Conservation (phyloP, 2,888 invertebrate species). For the Junonia oenone region DNA sequence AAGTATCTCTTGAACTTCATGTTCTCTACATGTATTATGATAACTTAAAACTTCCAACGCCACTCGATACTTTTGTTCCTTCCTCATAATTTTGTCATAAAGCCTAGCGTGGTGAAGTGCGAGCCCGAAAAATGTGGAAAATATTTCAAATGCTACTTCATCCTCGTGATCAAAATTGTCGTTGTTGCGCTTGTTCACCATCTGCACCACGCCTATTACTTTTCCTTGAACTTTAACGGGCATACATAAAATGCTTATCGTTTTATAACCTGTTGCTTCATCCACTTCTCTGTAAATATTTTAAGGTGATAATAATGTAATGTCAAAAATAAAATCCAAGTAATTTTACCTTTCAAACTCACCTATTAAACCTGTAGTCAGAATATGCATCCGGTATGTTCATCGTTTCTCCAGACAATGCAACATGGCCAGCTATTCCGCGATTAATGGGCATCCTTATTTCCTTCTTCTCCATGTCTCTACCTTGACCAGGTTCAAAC, state of each 20-base stretch:
- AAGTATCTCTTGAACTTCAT: slow-evolving; percentile 77
- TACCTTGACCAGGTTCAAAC: slow-evolving; percentile 44
- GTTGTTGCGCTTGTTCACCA: slow-evolving; percentile 86
- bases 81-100: slow-evolving; percentile 89
- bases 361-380: slow-evolving; percentile 86
- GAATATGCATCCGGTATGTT: slow-evolving; percentile 91
- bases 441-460: slow-evolving; percentile 86
- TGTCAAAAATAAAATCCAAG: not conserved
- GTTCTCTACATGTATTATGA: slow-evolving; percentile 88
- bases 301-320: too few relatives aligned
- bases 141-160: slow-evolving; percentile 89
- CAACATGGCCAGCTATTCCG: slow-evolving; percentile 91
- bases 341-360: not conserved
- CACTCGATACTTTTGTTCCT: slow-evolving; percentile 90
- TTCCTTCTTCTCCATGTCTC: slow-evolving; percentile 64
- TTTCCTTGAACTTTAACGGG: slow-evolving; percentile 89
- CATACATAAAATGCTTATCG: slow-evolving; percentile 90
- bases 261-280: slow-evolving; percentile 83
- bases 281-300: slow-evolving; percentile 75
- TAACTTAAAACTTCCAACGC: slow-evolving; percentile 91
- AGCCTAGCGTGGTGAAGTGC: slow-evolving; percentile 92
- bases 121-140: slow-evolving; percentile 91
- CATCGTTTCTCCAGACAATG: slow-evolving; percentile 86
- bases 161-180: slow-evolving; percentile 82
- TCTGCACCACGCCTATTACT: slow-evolving; percentile 92